Percentiles rank a stretch among this genome's conserved stretches.
Evolutionary conservation across 30 jellyfish, hydroid and myxozoan genomes (phyloP).

Genomic region (Cassiopea andromeda): DNA sequence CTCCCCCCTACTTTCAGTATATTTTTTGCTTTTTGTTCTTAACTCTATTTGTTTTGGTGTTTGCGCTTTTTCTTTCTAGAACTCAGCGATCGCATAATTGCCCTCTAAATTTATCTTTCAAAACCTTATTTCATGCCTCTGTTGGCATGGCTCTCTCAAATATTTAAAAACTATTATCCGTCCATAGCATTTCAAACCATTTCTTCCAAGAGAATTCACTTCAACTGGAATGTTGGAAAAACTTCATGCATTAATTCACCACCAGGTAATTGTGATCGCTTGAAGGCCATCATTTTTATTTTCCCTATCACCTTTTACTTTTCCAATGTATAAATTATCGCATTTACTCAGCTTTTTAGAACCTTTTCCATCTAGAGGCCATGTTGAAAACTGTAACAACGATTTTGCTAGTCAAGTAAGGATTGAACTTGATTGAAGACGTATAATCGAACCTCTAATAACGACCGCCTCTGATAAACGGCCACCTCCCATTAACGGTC

Average conservation of each 20-base stretch:
- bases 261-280: slow-evolving; percentile 66
- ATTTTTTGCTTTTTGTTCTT: too few species aligned
- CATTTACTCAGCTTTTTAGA: neutral
- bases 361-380: neutral
- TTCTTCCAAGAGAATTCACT: slow-evolving; percentile 88
- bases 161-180: too few species aligned
- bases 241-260: slow-evolving; percentile 73
- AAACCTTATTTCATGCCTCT: too few species aligned
- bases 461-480: neutral
- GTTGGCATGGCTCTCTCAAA: too few species aligned
- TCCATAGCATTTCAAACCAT: slow-evolving; percentile 60
- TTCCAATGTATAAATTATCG: too few species aligned
- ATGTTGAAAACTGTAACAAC: neutral
- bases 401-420: neutral
- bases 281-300: neutral
- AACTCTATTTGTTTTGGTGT: too few species aligned
- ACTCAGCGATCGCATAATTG: too few species aligned
- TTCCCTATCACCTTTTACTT: neutral
- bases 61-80: too few species aligned
- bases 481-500: too few species aligned
- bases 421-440: neutral
- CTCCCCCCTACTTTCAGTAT: too few species aligned
- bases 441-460: neutral
- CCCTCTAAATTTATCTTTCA: too few species aligned
- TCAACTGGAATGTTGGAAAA: slow-evolving; percentile 84